Evolutionary conservation across 2,888 invertebrate species (phyloP).

Genomic region (Rhodophaea formosa): DNA sequence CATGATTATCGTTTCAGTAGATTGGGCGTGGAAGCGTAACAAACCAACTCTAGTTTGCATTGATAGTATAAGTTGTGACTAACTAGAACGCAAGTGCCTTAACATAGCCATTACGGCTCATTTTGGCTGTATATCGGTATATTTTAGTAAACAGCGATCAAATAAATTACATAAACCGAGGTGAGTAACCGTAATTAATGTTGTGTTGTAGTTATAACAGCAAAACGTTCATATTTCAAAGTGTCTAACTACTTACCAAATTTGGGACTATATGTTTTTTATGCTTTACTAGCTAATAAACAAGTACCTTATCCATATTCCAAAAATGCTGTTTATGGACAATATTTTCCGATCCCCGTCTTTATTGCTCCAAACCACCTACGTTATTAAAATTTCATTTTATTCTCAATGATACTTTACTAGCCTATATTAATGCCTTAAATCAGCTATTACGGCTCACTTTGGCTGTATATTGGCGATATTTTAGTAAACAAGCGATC

Average conservation of each 20-base stretch:
- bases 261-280: too few species aligned
- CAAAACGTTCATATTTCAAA: not conserved
- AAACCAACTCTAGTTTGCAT: too few species aligned
- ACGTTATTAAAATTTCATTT: too few species aligned
- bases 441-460: not conserved
- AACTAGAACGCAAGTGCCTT: not conserved
- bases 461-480: constrained; percentile 8
- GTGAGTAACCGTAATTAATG: constrained; percentile 12
- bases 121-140: constrained; percentile 6
- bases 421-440: not conserved
- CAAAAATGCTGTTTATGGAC: too few species aligned
- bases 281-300: too few species aligned
- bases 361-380: too few species aligned
- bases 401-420: too few species aligned
- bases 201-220: not conserved
- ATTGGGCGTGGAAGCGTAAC: too few species aligned
- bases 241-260: not conserved
- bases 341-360: too few species aligned
- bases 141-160: constrained; percentile 5
- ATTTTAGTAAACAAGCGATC: constrained; percentile 6
- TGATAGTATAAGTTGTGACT: too few species aligned
- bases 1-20: too few species aligned
- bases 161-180: constrained; percentile 12
- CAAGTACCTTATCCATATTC: too few species aligned
- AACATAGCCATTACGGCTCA: constrained; percentile 1